A percentile compares a stretch with the other conserved stretches of the same genome.
These are phyloP conservation scores for Drosophila antonietae DNA, from an alignment of 2,888 invertebrate species.

Conservation along the genomic window DNA sequence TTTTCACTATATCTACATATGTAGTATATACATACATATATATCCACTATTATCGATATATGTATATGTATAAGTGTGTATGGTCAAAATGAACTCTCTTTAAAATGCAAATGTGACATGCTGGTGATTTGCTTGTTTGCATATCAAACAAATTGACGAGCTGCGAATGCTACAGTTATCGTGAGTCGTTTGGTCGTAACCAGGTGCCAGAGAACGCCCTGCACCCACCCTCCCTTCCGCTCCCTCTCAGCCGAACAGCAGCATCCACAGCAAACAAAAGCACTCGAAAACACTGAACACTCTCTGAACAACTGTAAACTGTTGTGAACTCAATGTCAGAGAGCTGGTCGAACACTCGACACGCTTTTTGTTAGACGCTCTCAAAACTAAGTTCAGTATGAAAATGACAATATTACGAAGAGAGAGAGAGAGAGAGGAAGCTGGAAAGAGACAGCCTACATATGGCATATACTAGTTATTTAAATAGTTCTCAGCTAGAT, in stretches of 20 bases:
- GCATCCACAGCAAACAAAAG: conserved; percentile 40
- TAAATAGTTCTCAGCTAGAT: not conserved
- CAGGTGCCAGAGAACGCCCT: conserved; percentile 5
- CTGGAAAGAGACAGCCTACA: too few species aligned
- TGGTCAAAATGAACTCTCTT: conserved; percentile 24
- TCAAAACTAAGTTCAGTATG: conserved; percentile 19
- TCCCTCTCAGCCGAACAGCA: not conserved
- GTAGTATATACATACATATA: not conserved
- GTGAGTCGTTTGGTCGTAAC: not conserved
- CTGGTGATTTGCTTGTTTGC: conserved; percentile 53
- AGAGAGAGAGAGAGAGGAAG: not conserved
- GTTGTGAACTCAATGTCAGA: conserved; percentile 44
- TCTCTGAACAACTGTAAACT: conserved; percentile 37
- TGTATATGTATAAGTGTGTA: not conserved
- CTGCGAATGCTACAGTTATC: conserved; percentile 33
- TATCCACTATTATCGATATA: conserved; percentile 4
- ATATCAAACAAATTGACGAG: conserved; percentile 52
- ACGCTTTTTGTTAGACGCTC: conserved; percentile 35
- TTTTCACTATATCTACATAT: conserved; percentile 16
- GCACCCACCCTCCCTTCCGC: too few species aligned
- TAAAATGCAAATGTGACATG: conserved; percentile 55
- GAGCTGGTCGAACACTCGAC: conserved; percentile 42
- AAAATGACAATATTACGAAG: conserved; percentile 6
- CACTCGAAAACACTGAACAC: conserved; percentile 36
- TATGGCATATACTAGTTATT: too few species aligned